Conservation (phyloP, 2,797 vertebrate species). For the Eulemur rubriventer region DNA sequence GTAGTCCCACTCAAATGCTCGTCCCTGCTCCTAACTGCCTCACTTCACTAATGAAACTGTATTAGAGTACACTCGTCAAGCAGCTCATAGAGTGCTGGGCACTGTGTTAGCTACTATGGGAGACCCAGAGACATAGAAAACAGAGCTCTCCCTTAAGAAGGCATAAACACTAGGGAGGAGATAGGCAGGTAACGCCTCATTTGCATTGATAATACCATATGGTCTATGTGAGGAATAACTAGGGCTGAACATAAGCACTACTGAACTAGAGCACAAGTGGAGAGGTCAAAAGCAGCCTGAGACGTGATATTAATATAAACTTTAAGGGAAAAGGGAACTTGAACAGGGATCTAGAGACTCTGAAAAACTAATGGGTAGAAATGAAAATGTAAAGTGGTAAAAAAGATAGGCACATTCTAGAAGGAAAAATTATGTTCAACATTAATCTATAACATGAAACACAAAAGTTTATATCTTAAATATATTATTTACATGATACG, state of each 20-base stretch:
- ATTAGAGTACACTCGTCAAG: neutral
- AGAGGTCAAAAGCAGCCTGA: neutral
- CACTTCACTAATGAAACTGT: neutral
- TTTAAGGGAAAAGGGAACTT: neutral
- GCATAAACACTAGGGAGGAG: neutral
- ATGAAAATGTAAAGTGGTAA: neutral
- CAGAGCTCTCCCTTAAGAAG: neutral
- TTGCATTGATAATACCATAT: neutral
- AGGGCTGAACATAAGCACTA: neutral
- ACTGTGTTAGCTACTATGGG: neutral
- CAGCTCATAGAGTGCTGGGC: neutral
- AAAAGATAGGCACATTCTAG: neutral
- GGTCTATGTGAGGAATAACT: neutral
- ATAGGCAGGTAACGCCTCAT: neutral
- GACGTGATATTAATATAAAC: neutral
- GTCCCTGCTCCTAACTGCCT: neutral
- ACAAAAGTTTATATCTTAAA: neutral
- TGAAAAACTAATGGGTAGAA: conserved; percentile 22
- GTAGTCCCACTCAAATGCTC: neutral
- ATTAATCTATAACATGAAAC: neutral
- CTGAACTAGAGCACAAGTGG: neutral
- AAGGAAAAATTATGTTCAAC: neutral
- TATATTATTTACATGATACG: neutral
- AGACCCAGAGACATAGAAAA: neutral
- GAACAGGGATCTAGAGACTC: neutral